Evolutionary conservation across 2,113 vertebrate genomes (phyloP).

Genomic region (Pomatorhinus ruficollis): DNA sequence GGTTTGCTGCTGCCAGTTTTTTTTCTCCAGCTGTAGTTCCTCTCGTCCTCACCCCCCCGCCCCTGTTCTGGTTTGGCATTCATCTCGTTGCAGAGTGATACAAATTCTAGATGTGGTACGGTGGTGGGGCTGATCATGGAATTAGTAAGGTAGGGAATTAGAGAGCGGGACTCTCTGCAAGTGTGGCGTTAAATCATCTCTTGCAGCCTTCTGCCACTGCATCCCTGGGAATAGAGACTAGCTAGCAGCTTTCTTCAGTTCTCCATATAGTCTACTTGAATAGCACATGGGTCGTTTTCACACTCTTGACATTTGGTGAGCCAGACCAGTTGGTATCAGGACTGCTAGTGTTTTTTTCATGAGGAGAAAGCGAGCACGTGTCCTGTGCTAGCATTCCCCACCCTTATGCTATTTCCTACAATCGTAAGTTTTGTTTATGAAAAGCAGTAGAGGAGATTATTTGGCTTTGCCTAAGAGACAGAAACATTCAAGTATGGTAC

Average conservation of each 20-base stretch:
- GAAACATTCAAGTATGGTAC: background rate
- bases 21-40: background rate
- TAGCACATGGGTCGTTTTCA: accelerated
- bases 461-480: background rate
- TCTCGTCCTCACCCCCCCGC: background rate
- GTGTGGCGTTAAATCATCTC: background rate
- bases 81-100: background rate
- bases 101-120: background rate
- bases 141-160: background rate
- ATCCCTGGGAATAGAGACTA: background rate
- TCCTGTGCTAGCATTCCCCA: background rate
- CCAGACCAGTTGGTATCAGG: background rate
- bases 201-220: background rate
- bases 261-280: background rate
- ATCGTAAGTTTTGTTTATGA: background rate
- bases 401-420: background rate
- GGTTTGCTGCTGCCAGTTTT: background rate
- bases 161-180: background rate
- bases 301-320: background rate
- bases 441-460: background rate
- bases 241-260: background rate
- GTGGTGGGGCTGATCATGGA: background rate
- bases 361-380: background rate
- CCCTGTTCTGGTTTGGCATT: background rate
- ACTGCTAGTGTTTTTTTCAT: background rate